A percentile compares a stretch with the other conserved stretches of the same genome.
These are phyloP conservation scores for Pheosia tremula DNA, from an alignment of 2,888 invertebrate genomes.

Conservation along the genomic window DNA sequence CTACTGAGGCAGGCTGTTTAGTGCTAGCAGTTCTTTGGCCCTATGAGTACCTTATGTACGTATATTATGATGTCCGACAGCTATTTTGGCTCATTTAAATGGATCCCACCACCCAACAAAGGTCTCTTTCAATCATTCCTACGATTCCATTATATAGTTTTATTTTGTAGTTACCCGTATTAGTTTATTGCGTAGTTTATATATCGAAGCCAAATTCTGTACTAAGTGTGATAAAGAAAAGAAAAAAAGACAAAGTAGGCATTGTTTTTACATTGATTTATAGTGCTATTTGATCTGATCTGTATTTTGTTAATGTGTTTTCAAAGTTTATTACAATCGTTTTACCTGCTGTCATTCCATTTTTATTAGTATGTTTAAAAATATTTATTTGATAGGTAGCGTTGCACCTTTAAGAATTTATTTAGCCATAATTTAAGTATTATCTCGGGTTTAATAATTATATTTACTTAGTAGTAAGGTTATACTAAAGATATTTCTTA, in stretches of 20 bases:
- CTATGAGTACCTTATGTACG: conserved; percentile 21
- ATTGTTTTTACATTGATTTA: conserved; percentile 43
- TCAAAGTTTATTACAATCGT: conserved; percentile 63
- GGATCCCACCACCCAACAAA: conserved; percentile 62
- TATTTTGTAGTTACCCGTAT: conserved; percentile 67
- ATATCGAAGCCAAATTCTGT: conserved; percentile 72
- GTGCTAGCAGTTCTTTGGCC: conserved; percentile 32
- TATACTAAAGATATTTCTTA: conserved; percentile 24
- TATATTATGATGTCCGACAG: conserved; percentile 19
- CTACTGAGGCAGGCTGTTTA: conserved; percentile 50
- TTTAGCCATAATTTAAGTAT: conserved; percentile 45
- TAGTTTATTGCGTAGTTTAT: conserved; percentile 58
- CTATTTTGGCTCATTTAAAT: conserved; percentile 39
- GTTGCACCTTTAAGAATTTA: conserved; percentile 37
- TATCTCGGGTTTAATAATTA: conserved; percentile 33
- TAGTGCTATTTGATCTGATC: conserved; percentile 74
- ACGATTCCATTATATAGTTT: conserved; percentile 54
- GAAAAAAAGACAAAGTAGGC: conserved; percentile 54
- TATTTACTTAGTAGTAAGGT: conserved; percentile 10
- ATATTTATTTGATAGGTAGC: conserved; percentile 32
- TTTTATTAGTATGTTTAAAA: conserved; percentile 42
- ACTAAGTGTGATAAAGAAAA: conserved; percentile 68
- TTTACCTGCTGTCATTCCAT: conserved; percentile 69
- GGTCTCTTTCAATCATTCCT: conserved; percentile 65
- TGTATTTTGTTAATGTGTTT: conserved; percentile 64